A percentile compares a stretch with the other conserved stretches of the same genome.
These are phyloP conservation scores for Ephialtes manifestator DNA, from an alignment of 2,888 invertebrate species.

Conservation along the genomic window DNA sequence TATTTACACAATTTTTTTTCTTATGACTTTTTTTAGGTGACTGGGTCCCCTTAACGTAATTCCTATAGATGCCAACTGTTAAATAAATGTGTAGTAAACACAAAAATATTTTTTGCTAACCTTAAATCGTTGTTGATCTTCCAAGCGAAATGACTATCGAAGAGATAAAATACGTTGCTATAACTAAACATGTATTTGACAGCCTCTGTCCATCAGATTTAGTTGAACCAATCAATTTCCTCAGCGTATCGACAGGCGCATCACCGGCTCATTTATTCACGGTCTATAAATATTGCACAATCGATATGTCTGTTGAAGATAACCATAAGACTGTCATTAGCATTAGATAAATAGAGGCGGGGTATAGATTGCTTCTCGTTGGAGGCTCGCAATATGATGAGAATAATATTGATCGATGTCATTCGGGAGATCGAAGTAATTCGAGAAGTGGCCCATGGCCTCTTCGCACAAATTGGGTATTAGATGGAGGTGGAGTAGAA, in stretches of 20 bases:
- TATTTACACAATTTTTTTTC: too few relatives aligned
- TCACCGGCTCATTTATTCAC: neutral
- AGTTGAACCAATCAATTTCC: neutral
- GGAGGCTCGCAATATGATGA: constrained; percentile 32
- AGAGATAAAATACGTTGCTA: neutral
- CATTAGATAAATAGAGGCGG: constrained; percentile 2
- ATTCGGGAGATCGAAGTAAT: constrained; percentile 33
- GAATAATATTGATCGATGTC: constrained; percentile 55
- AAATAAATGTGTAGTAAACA: too few relatives aligned
- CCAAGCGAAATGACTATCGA: neutral
- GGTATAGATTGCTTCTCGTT: constrained; percentile 7
- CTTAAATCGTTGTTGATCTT: neutral
- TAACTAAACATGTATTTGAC: neutral
- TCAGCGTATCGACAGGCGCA: neutral
- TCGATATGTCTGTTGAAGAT: constrained; percentile 9
- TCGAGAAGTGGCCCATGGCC: constrained; percentile 53
- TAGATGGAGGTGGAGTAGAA: neutral
- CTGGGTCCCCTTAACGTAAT: too few relatives aligned
- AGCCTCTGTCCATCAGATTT: neutral
- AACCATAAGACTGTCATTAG: constrained; percentile 6
- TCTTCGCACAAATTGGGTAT: constrained; percentile 46
- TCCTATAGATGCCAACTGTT: too few relatives aligned
- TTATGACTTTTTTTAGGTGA: too few relatives aligned
- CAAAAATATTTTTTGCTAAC: neutral
- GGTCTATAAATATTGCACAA: constrained; percentile 38